Percentiles rank a stretch among this genome's conserved stretches.
Evolutionary conservation across 2,888 invertebrate species (phyloP).

Genomic region (Hofmannophila pseudospretella): DNA sequence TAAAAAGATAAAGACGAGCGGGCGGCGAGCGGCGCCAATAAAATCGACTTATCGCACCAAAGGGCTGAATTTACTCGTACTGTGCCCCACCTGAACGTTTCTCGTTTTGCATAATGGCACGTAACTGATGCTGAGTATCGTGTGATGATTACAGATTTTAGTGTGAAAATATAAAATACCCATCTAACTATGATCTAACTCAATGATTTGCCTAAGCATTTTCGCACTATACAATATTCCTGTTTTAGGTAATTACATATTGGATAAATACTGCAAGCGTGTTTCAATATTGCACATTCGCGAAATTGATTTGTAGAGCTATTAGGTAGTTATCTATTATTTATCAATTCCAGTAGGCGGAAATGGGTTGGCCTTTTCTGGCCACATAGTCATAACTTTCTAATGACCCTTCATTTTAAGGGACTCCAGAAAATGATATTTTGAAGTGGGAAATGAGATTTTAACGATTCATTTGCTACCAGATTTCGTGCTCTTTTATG

Average conservation of each 20-base stretch:
- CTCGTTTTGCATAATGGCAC: conserved; percentile 3
- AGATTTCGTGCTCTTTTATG: conserved; percentile 25
- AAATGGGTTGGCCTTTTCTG: conserved; percentile 20
- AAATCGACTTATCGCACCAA: conserved; percentile 58
- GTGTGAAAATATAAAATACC: no score
- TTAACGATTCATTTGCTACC: conserved; percentile 42
- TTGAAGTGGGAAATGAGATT: conserved; percentile 36
- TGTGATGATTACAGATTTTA: no score
- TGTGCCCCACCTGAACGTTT: conserved; percentile 32
- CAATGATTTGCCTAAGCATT: no score
- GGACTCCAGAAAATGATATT: conserved; percentile 36
- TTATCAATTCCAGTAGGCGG: no score
- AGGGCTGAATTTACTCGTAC: conserved; percentile 16
- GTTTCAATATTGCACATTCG: no score
- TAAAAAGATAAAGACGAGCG: conserved; percentile 60
- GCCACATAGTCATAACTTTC: conserved; percentile 30
- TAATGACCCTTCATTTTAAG: conserved; percentile 34
- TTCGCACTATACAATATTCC: no score
- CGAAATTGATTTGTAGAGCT: no score
- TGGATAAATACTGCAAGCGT: no score
- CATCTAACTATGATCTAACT: no score
- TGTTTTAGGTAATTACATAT: no score
- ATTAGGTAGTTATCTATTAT: no score
- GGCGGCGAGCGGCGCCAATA: conserved; percentile 50
- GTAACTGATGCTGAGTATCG: not conserved